phyloP scores from a whole-genome alignment of 2,888 invertebrate genomes.

The Nycteola revayana region DNA sequence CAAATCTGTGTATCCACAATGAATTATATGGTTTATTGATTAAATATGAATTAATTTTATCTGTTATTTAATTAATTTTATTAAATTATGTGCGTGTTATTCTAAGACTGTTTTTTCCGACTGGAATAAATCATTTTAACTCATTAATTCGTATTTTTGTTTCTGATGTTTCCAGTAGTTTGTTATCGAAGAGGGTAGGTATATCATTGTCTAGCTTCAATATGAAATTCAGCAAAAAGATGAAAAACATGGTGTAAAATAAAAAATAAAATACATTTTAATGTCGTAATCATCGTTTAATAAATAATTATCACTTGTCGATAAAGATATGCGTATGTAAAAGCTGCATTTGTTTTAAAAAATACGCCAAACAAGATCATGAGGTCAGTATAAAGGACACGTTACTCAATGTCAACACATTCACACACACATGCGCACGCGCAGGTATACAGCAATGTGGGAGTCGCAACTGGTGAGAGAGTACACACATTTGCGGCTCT shows the following conservation, averaged over 20 bases:
- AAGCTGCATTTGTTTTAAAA: constrained; percentile 39
- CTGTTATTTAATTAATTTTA: background rate
- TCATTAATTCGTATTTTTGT: constrained; percentile 1
- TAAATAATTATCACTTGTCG: constrained; percentile 54
- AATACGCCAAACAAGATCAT: constrained; percentile 29
- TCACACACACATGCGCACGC: constrained; percentile 9
- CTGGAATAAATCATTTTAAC: constrained; percentile 3
- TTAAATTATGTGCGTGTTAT: constrained; percentile 4
- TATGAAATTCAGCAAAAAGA: too few relatives aligned
- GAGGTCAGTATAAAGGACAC: constrained; percentile 15
- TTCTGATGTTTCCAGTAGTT: too few relatives aligned
- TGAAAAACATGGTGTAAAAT: too few relatives aligned
- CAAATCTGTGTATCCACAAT: too few relatives aligned
- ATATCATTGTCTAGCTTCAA: too few relatives aligned
- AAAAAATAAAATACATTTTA: constrained; percentile 17
- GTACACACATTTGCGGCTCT: too few relatives aligned
- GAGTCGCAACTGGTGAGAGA: constrained; percentile 18
- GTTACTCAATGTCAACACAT: background rate
- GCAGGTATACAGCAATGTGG: constrained; percentile 11
- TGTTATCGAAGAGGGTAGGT: too few relatives aligned
- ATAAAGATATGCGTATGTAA: constrained; percentile 49
- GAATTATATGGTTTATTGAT: too few relatives aligned
- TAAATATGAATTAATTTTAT: background rate
- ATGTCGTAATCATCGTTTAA: constrained; percentile 38
- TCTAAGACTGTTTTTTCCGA: constrained; percentile 3